Percentiles rank a stretch among this genome's conserved stretches.
phyloP scores from a whole-genome alignment of 2,888 invertebrate genomes.

The Hemicrepidius hirtus region DNA sequence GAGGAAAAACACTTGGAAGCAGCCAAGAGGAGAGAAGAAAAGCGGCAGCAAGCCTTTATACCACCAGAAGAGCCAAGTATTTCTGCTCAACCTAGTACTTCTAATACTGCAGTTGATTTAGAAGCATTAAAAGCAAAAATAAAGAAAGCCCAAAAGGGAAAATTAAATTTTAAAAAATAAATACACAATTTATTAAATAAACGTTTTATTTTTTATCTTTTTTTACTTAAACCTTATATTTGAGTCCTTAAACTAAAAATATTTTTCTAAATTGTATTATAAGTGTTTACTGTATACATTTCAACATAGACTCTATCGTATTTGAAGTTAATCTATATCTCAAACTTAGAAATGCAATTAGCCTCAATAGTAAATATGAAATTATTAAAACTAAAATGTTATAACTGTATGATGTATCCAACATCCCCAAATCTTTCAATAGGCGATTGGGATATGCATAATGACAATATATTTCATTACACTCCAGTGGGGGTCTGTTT shows the following conservation, averaged over 20 bases:
- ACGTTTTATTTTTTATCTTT: too few species aligned
- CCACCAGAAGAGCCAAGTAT: conserved; percentile 81
- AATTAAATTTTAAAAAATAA: conserved; percentile 62
- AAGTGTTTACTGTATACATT: too few species aligned
- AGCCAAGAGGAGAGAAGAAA: conserved; percentile 83
- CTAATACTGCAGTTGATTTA: conserved; percentile 77
- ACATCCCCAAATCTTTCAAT: conserved; percentile 51
- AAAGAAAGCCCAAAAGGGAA: conserved; percentile 78
- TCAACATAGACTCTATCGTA: not conserved
- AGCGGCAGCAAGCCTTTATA: conserved; percentile 86
- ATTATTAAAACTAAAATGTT: conserved; percentile 39
- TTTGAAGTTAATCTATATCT: conserved; percentile 45
- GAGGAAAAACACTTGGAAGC: conserved; percentile 86
- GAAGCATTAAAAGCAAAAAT: conserved; percentile 85
- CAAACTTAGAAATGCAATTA: conserved; percentile 48
- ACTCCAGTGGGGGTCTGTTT: conserved; percentile 19
- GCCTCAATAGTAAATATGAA: conserved; percentile 38
- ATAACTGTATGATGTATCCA: conserved; percentile 20
- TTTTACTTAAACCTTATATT: too few species aligned
- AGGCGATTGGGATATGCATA: conserved; percentile 50
- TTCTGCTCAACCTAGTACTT: conserved; percentile 60
- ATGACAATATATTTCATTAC: conserved; percentile 48
- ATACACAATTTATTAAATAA: too few species aligned
- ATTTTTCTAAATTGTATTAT: too few species aligned
- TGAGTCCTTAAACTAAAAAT: too few species aligned